A percentile compares a stretch with the other conserved stretches of the same genome.
These are phyloP conservation scores for Phrynocephalus guinanensis DNA, from an alignment of 2,797 vertebrate genomes.

Conservation along the genomic window DNA sequence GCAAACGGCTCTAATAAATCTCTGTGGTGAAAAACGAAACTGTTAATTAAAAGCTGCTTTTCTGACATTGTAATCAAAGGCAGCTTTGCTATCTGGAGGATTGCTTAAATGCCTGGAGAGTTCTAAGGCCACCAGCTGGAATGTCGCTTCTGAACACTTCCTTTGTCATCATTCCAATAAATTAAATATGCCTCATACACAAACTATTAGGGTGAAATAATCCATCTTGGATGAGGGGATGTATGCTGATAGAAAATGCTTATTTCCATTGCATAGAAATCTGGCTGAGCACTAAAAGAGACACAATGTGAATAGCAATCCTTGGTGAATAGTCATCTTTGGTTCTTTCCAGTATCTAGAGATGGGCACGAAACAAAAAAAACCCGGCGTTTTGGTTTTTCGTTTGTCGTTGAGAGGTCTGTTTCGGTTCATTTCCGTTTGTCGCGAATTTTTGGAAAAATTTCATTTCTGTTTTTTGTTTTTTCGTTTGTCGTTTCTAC, in stretches of 20 bases:
- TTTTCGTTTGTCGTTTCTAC: no score
- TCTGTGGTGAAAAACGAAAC: not conserved
- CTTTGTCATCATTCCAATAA: conserved; percentile 6
- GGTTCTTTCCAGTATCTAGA: not conserved
- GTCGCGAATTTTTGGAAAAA: no score
- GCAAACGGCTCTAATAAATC: not conserved
- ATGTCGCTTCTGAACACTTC: not conserved
- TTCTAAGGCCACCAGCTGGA: not conserved
- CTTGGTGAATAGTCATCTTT: not conserved
- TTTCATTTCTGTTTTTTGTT: no score
- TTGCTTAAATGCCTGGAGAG: not conserved
- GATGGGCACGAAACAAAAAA: no score
- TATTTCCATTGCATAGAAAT: not conserved
- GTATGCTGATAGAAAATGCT: not conserved
- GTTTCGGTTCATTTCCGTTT: no score
- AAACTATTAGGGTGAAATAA: not conserved
- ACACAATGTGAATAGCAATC: not conserved
- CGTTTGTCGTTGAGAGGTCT: no score
- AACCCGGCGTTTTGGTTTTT: no score
- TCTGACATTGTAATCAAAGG: not conserved
- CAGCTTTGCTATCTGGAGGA: not conserved
- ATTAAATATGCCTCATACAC: not conserved
- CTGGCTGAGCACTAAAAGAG: not conserved
- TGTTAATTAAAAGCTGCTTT: not conserved
- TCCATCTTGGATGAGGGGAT: not conserved